Evolutionary conservation across 2,113 vertebrate genomes (phyloP).

Genomic region (Poecilia latipinna): DNA sequence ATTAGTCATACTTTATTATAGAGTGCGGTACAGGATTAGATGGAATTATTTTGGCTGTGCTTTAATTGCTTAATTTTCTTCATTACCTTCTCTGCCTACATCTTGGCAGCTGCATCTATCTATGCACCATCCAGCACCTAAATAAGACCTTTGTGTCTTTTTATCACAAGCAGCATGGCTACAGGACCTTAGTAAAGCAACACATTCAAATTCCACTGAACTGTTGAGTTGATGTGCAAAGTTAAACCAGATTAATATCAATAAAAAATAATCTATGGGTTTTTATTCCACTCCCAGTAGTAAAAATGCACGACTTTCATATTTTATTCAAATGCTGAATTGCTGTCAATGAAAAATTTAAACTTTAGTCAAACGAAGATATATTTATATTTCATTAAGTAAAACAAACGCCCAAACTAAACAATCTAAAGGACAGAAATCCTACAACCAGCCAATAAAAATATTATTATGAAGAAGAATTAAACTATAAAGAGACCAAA

Average conservation of each 20-base stretch:
- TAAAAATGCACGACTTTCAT: no score
- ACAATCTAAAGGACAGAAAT: no score
- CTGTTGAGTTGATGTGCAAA: not conserved
- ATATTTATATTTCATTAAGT: not conserved
- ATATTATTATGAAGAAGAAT: not conserved
- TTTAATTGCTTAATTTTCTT: conserved; percentile 36
- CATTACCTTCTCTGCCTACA: conserved; percentile 19
- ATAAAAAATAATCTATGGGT: no score
- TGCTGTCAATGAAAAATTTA: no score
- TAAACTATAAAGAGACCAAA: not conserved
- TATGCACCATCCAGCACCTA: conserved; percentile 17
- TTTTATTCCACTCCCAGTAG: no score
- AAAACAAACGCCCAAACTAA: not conserved
- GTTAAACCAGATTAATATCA: no score
- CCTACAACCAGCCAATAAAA: not conserved
- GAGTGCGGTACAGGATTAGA: conserved; percentile 30
- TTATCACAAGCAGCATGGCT: not conserved
- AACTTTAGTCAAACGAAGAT: no score
- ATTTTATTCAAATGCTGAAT: no score
- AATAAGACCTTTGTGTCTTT: conserved; percentile 16
- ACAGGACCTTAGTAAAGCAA: not conserved
- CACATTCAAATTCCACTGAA: not conserved
- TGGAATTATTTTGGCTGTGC: conserved; percentile 25
- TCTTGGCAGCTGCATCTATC: conserved; percentile 1
- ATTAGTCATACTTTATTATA: conserved; percentile 45